Percentiles rank a stretch among this genome's conserved stretches.
phyloP scores from a whole-genome alignment of 2,888 invertebrate species.

The Phengaris arion region DNA sequence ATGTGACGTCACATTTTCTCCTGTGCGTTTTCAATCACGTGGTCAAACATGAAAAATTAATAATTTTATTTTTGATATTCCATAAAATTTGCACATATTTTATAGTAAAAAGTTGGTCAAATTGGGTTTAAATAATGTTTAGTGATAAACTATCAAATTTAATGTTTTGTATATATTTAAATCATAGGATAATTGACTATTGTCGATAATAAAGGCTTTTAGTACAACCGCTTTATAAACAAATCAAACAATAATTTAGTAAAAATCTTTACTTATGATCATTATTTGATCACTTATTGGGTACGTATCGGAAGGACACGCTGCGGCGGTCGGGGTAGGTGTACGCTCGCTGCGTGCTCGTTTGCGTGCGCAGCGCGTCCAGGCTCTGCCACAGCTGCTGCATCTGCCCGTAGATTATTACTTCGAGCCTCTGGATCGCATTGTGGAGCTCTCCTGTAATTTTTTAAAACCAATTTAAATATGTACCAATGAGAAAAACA shows the following conservation, averaged over 20 bases:
- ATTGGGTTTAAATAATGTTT: too few species aligned
- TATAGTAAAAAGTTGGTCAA: too few species aligned
- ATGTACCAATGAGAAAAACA: neutral
- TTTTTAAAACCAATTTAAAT: neutral
- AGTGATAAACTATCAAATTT: too few species aligned
- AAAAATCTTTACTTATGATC: neutral
- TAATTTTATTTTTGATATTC: too few species aligned
- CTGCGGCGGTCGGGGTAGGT: constrained; percentile 58
- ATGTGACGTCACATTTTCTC: too few species aligned
- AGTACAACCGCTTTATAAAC: too few species aligned
- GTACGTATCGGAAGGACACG: constrained; percentile 54
- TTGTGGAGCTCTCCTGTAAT: constrained; percentile 66
- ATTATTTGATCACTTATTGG: constrained; percentile 33
- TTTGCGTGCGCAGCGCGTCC: constrained; percentile 61
- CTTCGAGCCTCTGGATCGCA: constrained; percentile 65
- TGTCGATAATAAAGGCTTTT: too few species aligned
- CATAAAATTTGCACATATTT: too few species aligned
- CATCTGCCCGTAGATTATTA: constrained; percentile 73
- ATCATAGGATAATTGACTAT: too few species aligned
- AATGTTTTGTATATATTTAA: too few species aligned
- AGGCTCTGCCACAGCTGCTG: constrained; percentile 73
- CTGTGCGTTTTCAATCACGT: too few species aligned
- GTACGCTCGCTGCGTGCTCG: constrained; percentile 36
- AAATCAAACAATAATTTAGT: neutral
- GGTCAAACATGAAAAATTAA: too few species aligned